Conservation (phyloP, 37 sponge, comb jelly and placozoan species). For the Ianthella basta region DNA sequence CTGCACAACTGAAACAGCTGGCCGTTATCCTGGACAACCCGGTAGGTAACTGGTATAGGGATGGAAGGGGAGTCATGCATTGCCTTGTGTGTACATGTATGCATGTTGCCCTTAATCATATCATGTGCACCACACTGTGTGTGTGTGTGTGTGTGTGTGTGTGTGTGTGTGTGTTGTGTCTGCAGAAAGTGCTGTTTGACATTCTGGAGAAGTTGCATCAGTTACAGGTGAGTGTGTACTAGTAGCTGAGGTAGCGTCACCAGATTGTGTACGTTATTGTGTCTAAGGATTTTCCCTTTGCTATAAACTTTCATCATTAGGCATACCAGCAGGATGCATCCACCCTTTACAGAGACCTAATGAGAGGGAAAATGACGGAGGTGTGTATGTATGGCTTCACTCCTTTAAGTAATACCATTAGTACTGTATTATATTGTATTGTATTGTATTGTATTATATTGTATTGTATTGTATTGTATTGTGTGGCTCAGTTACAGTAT, state of each 20-base stretch:
- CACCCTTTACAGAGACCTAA: conserved; percentile 5
- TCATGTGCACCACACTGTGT: conserved; percentile 10
- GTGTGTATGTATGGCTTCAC: not conserved
- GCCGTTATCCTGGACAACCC: conserved; percentile 1
- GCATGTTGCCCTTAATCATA: not conserved
- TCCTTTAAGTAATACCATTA: no score
- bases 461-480: not conserved
- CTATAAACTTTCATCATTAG: not conserved
- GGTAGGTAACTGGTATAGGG: not conserved
- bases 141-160: conserved; percentile 59
- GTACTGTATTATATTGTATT: no score
- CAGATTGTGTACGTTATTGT: not conserved
- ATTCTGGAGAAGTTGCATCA: conserved; percentile 25
- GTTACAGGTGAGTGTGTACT: conserved; percentile 9
- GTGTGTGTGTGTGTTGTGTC: not conserved
- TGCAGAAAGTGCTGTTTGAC: conserved; percentile 23
- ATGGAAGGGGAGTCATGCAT: not conserved
- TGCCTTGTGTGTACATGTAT: conserved; percentile 28
- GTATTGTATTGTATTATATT: not conserved
- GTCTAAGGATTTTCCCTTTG: not conserved
- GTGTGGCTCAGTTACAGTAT: not conserved
- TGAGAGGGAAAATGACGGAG: not conserved
- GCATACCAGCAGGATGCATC: conserved; percentile 1
- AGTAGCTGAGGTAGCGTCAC: not conserved
- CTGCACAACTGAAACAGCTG: conserved; percentile 17